Evolutionary conservation across 2,888 invertebrate species (phyloP), one percentile per base, ranked within the genome.

Genomic region (Thymelicus lineola): DNA sequence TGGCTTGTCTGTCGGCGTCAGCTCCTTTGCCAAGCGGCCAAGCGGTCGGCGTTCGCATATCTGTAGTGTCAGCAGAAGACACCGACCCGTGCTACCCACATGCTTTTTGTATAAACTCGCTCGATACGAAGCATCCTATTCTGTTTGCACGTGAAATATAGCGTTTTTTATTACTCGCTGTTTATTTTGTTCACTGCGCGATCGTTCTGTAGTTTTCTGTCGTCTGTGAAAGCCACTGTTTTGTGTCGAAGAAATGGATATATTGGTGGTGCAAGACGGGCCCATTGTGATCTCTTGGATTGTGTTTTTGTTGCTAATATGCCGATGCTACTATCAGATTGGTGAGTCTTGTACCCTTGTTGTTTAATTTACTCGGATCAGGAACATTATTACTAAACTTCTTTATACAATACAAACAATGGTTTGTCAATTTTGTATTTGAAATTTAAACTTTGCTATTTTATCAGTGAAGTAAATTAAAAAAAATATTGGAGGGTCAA

Each of bases 231-330:
- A 36, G 15, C 57, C 60, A 60, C 55, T 55, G 48, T 7, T 64
- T 50, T 42, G 45, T 38, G 17, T 12, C 46, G 61, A 14, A 28
- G 72, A 68, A 72, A 90, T 91, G 90, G 89, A 89, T 74, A 78
- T 79, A 66, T 72, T 89, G 71, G 70, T 89, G 15, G 89, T 88
- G 78, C 89, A 90, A 82, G 93, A 93, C 62, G 87, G 87, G 45
- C 93, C 93, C 1, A 86, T 92, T 71, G 82, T 93, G 75, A 76
- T 93, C 71, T 91, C 94, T 20, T 92, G 92, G 93, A 87, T 92
- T 79, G 84, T 93, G 72, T 93, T 93, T 73, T 75, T 94, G 63
- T 74, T 91, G 75, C 79, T 93, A 73, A 92, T 93, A 78, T 93
- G 86, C 71, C 85, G 91, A 72, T 92, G 91, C 75, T 93, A 92